Evolutionary conservation across 2,797 vertebrate species (phyloP).

Genomic region (Sebastes flavidus): DNA sequence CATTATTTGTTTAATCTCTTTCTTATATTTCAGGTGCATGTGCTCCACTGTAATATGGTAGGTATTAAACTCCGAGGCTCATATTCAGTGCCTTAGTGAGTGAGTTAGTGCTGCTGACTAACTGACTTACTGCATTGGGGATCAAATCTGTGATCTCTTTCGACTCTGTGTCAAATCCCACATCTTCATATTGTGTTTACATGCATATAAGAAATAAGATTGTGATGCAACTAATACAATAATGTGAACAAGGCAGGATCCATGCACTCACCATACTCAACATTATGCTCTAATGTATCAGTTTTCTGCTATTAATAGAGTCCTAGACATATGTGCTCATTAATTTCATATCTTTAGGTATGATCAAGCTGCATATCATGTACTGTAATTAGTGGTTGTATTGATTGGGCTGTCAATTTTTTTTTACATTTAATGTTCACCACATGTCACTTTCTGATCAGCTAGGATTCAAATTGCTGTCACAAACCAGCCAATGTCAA

Average conservation of each 20-base stretch:
- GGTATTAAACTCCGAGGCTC: constrained; percentile 8
- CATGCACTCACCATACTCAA: background rate
- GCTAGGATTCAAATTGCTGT: background rate
- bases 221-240: background rate
- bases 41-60: constrained; percentile 3
- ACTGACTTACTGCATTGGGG: background rate
- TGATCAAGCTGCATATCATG: background rate
- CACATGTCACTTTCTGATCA: background rate
- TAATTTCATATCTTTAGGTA: background rate
- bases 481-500: background rate
- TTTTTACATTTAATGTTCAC: background rate
- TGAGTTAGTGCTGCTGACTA: background rate
- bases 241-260: background rate
- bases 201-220: background rate
- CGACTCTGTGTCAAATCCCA: background rate
- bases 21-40: constrained; percentile 19
- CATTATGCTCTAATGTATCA: background rate
- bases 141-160: background rate
- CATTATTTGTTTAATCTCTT: constrained; percentile 42
- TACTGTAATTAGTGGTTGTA: background rate
- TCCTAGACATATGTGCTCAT: background rate
- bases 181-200: background rate
- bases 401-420: background rate
- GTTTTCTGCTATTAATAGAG: background rate
- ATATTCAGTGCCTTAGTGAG: background rate